Evolutionary conservation across 2,113 vertebrate genomes (phyloP), one percentile per base, ranked within the genome.

Genomic region (Ranitomeya imitator): DNA sequence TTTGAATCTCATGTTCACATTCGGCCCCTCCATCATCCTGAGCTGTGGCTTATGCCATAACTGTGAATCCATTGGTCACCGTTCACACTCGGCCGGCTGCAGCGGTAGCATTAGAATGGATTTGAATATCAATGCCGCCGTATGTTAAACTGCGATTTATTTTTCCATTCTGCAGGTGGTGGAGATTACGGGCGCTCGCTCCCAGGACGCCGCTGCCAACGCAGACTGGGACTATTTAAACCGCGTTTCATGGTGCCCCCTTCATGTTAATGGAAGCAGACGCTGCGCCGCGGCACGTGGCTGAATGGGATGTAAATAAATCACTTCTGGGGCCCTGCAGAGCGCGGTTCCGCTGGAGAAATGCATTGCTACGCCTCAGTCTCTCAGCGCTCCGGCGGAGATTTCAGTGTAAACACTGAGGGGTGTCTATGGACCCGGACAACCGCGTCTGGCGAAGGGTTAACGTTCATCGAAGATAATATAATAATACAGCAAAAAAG

Each of bases 91-190:
- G 89, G 91, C 92, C 86, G 91, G 89, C 90, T 91, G 90, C 90
- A 89, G 90, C 90, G 84, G 87, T 85, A 4, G 89, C 92, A 80
- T 86, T 86, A 93, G 86, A 93, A 94, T 92, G 91, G 91, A 94
- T 94, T 94, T 93, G 93, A 94, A 94, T 94, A 93, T 93, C 92
- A 94, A 92, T 92, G 93, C 51, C 63, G 90, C 80, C 91, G 88
- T 90, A 84, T 92, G 92, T 91, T 90, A 92, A 93, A 93, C 21
- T 6, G 79, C 26, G n/a, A 83, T 83, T 71, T 81, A 69, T 80
- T 80, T 51, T 60, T n/a, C 79, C 60, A 26, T 60, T 59, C 83
- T 90, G 91, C 92, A 85, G 91, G 90, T 65, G 92, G 90, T 85
- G 90, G 89, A 76, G 92, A 92, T 92, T 92, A 94, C 91, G 93